Conservation (phyloP, 1,140 invertebrate species). For the Periplaneta americana region DNA sequence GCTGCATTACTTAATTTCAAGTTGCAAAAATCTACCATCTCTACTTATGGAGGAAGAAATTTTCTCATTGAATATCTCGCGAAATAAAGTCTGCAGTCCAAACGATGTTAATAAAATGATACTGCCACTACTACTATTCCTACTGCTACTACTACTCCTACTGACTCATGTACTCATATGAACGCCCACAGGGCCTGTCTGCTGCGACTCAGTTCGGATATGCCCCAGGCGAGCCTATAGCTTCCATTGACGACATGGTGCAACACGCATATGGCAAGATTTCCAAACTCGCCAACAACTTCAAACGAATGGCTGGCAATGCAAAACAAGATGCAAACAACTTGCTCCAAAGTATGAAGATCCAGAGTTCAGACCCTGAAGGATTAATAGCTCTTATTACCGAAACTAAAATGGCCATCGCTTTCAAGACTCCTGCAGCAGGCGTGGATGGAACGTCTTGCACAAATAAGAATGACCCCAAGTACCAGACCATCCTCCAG, state of each 20-base stretch:
- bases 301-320: background rate
- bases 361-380: background rate
- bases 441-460: background rate
- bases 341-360: background rate
- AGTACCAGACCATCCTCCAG: background rate
- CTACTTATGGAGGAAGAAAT: too few relatives aligned
- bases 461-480: background rate
- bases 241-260: background rate
- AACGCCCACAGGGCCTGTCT: background rate
- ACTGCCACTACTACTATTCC: too few relatives aligned
- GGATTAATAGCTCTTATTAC: background rate
- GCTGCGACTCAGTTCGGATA: background rate
- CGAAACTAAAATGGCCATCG: background rate
- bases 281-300: background rate
- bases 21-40: too few relatives aligned
- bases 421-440: background rate
- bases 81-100: too few relatives aligned
- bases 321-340: background rate
- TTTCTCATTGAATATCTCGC: too few relatives aligned
- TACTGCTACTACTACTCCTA: too few relatives aligned
- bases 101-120: too few relatives aligned
- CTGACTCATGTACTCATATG: too few relatives aligned
- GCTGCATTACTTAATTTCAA: too few relatives aligned
- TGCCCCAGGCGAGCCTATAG: background rate
- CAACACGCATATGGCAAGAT: background rate